phyloP scores from a whole-genome alignment of 2,797 vertebrate genomes.

The Cossypha heuglini region DNA sequence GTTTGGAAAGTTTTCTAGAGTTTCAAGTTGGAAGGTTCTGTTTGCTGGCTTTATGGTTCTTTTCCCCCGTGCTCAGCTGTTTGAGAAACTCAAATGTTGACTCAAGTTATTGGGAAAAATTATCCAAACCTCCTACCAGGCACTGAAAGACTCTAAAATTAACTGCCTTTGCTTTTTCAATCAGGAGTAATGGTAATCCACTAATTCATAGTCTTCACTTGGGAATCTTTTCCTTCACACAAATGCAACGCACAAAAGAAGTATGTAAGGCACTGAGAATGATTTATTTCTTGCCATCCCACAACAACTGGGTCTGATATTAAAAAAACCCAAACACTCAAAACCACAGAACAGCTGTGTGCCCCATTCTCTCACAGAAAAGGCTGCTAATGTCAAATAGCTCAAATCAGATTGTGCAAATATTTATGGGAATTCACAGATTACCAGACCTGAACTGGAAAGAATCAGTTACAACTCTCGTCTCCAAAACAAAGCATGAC shows the following conservation, averaged over 20 bases:
- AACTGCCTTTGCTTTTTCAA: background rate
- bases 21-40: conserved; percentile 67
- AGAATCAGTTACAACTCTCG: background rate
- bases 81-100: background rate
- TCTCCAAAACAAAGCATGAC: background rate
- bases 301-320: background rate
- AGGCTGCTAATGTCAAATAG: background rate
- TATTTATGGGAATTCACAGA: background rate
- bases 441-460: background rate
- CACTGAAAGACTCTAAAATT: background rate
- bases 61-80: background rate
- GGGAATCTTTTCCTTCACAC: background rate
- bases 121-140: background rate
- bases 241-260: background rate
- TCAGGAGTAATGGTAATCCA: background rate
- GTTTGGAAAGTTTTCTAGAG: conserved; percentile 68
- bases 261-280: background rate
- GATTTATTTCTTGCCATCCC: background rate
- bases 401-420: background rate
- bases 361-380: background rate
- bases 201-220: background rate
- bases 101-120: background rate
- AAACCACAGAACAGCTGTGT: background rate
- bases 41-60: conserved; percentile 34
- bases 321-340: background rate